A percentile compares a stretch with the other conserved stretches of the same genome.
These are phyloP conservation scores for Pelochelys cantorii DNA, from an alignment of 2,797 vertebrate species.

Conservation along the genomic window DNA sequence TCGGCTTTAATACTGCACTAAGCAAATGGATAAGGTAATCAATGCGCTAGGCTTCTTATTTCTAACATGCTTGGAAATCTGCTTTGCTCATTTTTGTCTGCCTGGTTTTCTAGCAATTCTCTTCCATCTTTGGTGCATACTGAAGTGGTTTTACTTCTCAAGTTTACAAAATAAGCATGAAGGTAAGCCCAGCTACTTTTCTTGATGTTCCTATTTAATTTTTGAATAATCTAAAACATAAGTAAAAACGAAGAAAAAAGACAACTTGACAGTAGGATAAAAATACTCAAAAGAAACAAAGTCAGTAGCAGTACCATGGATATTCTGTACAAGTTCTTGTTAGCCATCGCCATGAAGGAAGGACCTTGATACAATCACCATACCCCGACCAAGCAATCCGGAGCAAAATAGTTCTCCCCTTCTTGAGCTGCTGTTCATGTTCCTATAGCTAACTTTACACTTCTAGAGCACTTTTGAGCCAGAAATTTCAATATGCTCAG, in stretches of 20 bases:
- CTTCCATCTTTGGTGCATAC: neutral
- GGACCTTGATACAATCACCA: rapidly evolving
- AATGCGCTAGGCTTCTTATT: neutral
- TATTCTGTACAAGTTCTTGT: neutral
- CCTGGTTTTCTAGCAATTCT: neutral
- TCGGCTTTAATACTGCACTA: neutral
- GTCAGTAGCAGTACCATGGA: neutral
- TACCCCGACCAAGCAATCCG: rapidly evolving
- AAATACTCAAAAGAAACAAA: neutral
- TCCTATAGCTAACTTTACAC: rapidly evolving
- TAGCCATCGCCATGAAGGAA: rapidly evolving
- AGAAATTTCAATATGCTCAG: rapidly evolving
- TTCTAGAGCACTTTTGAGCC: neutral
- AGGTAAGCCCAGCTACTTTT: neutral
- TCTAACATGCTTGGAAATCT: neutral
- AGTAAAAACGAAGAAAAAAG: neutral
- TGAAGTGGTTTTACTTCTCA: neutral
- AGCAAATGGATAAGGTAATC: neutral
- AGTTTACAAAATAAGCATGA: neutral
- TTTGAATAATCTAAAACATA: neutral
- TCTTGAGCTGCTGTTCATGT: neutral
- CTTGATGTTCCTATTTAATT: neutral
- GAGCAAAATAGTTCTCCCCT: neutral
- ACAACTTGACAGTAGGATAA: slow-evolving; percentile 34
- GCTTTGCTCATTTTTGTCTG: neutral